Evolutionary conservation across 2,888 invertebrate species (phyloP), one percentile per base, ranked within the genome.

Genomic region (Sinodicranocentrus sp.): DNA sequence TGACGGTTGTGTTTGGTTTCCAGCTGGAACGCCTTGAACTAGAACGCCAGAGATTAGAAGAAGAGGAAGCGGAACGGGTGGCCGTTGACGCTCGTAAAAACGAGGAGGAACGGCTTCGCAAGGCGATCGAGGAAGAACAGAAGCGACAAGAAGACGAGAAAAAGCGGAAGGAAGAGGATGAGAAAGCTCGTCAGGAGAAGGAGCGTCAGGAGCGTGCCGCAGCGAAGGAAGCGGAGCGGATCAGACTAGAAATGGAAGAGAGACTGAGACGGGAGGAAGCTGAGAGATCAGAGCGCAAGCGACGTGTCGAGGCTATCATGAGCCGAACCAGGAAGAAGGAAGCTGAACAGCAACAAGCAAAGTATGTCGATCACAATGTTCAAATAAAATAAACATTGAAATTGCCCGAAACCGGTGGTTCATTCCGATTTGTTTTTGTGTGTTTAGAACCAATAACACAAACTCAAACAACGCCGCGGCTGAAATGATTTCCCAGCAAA

Each of bases 261-360:
- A 93, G 94, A 83, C 92, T 95, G 84, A 94, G 94, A 90, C 94
- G 94, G 88, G 98, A 98, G 90, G 98, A 98, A 91, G 95, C 95
- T 90, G 98, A 98, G 90, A 92, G 98, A 80, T 94, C 95, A 89
- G 95, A 95, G 82, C 92, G 98, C 89, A 95, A 97, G 89, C 97
- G 96, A 91, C 93, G 97, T 80, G 97, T 97, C 25, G 97, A 97
- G 91, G 96, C 96, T 77, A 97, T 97, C 89, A 97, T 97, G 97
- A 93, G 94, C 73, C 92, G 97, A 89, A 97, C 97, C n/a, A 92
- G 97, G 87, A 93, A 93, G 84, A 92, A 91, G 89, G 89, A 89
- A 23, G 90, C 90, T 28, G 89, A 89, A 28, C 82, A 82, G 15
- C 68, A 82, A 67, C 91, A 78, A 28, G 86, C 86, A 2, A 86